Evolutionary conservation across 2,113 vertebrate genomes (phyloP).

Genomic region (Anolis carolinensis): DNA sequence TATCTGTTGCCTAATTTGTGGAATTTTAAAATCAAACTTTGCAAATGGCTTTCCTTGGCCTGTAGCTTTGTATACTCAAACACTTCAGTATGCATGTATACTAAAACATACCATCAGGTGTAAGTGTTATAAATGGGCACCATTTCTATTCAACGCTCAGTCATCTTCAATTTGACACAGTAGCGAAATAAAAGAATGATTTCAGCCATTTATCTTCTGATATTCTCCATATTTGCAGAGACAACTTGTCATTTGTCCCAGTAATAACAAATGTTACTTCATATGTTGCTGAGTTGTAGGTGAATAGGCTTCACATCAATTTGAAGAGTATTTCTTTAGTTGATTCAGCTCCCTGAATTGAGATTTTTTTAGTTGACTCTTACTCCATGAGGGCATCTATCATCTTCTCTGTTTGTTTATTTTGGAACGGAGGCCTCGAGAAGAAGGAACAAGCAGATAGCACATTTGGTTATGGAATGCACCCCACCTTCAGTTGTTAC

Average conservation of each 20-base stretch:
- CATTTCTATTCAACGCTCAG: neutral
- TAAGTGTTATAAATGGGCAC: neutral
- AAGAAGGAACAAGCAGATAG: neutral
- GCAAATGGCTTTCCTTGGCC: neutral
- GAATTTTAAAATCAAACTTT: neutral
- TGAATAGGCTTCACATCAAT: neutral
- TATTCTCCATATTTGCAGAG: neutral
- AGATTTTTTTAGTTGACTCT: neutral
- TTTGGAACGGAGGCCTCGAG: neutral
- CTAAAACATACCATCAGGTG: neutral
- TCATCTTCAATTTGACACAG: neutral
- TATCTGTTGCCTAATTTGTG: neutral
- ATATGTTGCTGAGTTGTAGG: neutral
- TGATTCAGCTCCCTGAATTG: too few relatives aligned
- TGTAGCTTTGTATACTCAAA: too few relatives aligned
- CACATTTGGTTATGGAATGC: too few relatives aligned
- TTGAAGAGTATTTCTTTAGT: neutral
- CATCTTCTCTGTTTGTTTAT: neutral
- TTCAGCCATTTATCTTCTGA: neutral
- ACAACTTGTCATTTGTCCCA: neutral
- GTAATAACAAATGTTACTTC: neutral
- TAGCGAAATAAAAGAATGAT: neutral
- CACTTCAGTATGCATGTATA: neutral
- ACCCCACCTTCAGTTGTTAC: neutral
- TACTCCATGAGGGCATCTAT: neutral